Evolutionary conservation across 2,797 vertebrate species (phyloP), one percentile per base, ranked within the genome.

Genomic region (Ctenopoma multispine): DNA sequence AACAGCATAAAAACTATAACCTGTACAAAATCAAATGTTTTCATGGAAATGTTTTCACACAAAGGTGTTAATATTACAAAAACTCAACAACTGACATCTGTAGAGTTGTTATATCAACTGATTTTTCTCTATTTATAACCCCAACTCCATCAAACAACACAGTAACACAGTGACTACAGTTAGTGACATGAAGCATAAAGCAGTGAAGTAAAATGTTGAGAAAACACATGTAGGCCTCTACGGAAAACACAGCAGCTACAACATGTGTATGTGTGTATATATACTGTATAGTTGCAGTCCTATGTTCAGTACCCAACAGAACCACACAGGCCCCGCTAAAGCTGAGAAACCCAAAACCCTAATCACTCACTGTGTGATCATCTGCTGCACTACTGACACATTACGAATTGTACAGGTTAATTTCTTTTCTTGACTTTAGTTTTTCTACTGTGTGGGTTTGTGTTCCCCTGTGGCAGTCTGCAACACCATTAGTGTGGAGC

Each of bases 341-440:
- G 40, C 36, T 34, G 8, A 18, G 55, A 57, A 62, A 38, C 20
- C 6, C n/a, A 66, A 63, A 40, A 41, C 20, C 41, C 43, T 70
- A 56, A 63, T 77, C 46, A 80, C 48, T 74, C 51, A 46, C 8
- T 9, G 21, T 50, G 53, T 50, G 47, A 63, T 70, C 53, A 63
- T 5, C 20, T 17, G 23, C 47, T 20, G 15, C 50, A 54, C 44
- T 1, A 17, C 7, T 54, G 70, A 75, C 59, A 80, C 47, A 18
- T 58, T 57, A 74, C 57, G 76, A 74, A 76, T 63, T 62, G 74
- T 36, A 31, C 48, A 55, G 18, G 69, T 68, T 55, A 1, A 51
- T 69, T 73, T 64, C 1, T 49, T 72, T 12, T 63, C 24, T 17
- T 59, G 21, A n/a, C 13, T 58, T 65, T 69, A 74, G 51, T 62